Evolutionary conservation across 2,888 invertebrate genomes (phyloP), one percentile per base, ranked within the genome.

Genomic region (Cryptosula pallasiana): DNA sequence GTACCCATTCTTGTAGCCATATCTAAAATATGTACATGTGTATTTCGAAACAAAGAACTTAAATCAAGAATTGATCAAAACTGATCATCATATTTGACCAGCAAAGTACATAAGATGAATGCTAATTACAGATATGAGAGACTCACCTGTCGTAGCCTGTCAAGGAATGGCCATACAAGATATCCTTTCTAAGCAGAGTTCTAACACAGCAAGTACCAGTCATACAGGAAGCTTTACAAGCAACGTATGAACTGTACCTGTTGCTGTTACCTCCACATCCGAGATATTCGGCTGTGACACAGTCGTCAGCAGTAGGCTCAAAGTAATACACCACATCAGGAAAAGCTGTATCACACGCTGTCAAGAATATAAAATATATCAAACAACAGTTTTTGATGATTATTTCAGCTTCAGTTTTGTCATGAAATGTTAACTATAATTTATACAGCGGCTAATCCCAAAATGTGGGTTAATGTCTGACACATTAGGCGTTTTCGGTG

Each of bases 261-360:
- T 81, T 82, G 16, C 79, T 76, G 73, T 82, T 82, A 16, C 81
- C 81, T 69, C 80, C 80, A 77, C 81, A 82, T 29, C 81, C 81
- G 35, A 78, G 77, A 73, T 80, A 82, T 29, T 78, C 70, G 73
- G 80, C 80, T 34, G 77, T 73, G 71, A 78, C 75, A 74, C 82
- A 82, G 20, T 72, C 73, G 34, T 77, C 78, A 1, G 76, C 74
- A 25, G 72, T 71, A 54, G 76, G 74, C 73, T 81, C 78, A 75
- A 77, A 82, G 74, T 76, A 77, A 80, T 80, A 82, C 25, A 32
- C 63, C 32, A 63, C 5, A 27, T 3, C 63, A 3, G 63, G 63
- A 5, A 13, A 32, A 13, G 32, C 13, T 32, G 63, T 5, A 63
- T 20, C 32, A 32, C 45, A 45, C 9, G 45, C 45, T 45, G n/a